A percentile compares a stretch with the other conserved stretches of the same genome.
Conservation (phyloP, 1,140 invertebrate species). For the Rhopalosiphum maidis region DNA sequence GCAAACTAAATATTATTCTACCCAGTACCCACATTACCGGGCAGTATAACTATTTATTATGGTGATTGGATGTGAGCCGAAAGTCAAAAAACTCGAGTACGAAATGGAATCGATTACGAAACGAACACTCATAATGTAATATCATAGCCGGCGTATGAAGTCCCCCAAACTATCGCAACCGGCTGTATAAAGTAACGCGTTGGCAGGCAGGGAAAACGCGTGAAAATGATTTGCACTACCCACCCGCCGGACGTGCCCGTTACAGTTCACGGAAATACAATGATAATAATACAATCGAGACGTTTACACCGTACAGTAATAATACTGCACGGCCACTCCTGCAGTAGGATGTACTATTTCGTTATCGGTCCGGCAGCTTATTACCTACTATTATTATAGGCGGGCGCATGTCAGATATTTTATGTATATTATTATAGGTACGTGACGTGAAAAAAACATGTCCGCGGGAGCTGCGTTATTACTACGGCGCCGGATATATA, state of each 20-base stretch:
- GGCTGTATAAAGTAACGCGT: neutral
- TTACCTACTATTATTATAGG: neutral
- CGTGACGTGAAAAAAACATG: constrained; percentile 22
- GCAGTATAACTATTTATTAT: neutral
- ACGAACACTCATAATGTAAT: neutral
- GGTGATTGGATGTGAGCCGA: neutral
- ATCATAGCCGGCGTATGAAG: neutral
- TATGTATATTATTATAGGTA: neutral
- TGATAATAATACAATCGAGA: neutral
- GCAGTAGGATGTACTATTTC: neutral
- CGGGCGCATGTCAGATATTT: neutral
- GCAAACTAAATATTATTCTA: neutral
- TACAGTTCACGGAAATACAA: neutral
- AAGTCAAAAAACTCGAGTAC: neutral
- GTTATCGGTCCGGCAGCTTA: neutral
- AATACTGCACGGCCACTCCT: neutral
- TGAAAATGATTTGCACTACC: neutral
- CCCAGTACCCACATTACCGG: neutral
- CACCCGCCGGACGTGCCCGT: neutral
- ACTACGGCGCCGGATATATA: neutral
- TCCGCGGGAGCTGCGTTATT: neutral
- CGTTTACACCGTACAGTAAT: neutral
- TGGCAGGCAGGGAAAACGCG: no score
- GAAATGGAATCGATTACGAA: neutral
- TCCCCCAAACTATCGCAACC: neutral